These are phyloP conservation scores for Carpatolechia fugitivella DNA, from an alignment of 2,888 invertebrate genomes.

Conservation along the genomic window DNA sequence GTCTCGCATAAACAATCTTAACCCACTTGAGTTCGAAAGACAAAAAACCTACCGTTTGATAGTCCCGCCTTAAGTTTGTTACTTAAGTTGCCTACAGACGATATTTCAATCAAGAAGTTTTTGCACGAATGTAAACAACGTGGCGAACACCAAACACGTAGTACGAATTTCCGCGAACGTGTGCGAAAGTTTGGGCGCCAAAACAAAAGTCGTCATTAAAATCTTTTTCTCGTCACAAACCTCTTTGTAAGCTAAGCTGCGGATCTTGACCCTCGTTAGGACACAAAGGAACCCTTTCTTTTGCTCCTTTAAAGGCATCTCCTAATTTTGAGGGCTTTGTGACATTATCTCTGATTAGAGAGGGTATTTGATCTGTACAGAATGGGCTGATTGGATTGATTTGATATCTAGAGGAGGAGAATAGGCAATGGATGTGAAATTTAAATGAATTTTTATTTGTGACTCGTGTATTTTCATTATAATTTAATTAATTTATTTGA, in stretches of 20 bases:
- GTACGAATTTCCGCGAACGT: conserved; percentile 1
- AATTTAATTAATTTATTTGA: too few species aligned
- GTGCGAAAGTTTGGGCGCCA: background rate
- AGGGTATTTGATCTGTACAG: conserved; percentile 22
- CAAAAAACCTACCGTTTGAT: background rate
- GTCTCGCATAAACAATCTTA: background rate
- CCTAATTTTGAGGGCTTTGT: conserved; percentile 35
- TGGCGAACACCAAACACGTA: background rate
- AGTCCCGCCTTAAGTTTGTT: too few species aligned
- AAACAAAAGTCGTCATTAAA: conserved; percentile 9
- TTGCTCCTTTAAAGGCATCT: conserved; percentile 40
- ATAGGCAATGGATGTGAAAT: background rate
- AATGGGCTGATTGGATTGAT: conserved; percentile 1
- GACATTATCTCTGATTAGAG: conserved; percentile 33
- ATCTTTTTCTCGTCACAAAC: conserved; percentile 26
- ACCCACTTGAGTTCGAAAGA: background rate
- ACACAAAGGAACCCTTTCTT: conserved; percentile 44
- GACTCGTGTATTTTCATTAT: too few species aligned
- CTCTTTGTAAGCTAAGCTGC: conserved; percentile 42
- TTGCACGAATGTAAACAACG: background rate
- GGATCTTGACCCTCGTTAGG: conserved; percentile 53
- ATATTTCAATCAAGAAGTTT: conserved; percentile 3
- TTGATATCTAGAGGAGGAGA: background rate
- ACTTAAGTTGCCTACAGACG: background rate
- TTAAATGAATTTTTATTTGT: too few species aligned